Evolutionary conservation across 2,113 vertebrate species (phyloP).

Genomic region (Cygnus buccinator): DNA sequence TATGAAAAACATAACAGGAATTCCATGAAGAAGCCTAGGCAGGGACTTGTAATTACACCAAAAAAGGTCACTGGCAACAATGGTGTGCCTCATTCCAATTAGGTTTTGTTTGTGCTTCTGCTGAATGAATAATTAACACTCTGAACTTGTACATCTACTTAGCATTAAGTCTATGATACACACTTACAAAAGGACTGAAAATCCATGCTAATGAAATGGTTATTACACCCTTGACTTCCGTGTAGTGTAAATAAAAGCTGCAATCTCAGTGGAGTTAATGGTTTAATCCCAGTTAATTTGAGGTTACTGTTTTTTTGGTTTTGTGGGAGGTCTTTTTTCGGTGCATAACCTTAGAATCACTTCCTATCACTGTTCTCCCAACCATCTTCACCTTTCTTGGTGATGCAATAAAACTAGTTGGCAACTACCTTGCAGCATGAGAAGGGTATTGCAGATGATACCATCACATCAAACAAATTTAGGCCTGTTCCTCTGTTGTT

Average conservation of each 20-base stretch:
- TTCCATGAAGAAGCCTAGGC: background rate
- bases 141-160: background rate
- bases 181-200: background rate
- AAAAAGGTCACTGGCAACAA: background rate
- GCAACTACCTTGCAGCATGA: background rate
- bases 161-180: background rate
- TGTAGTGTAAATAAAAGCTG: background rate
- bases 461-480: background rate
- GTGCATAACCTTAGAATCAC: background rate
- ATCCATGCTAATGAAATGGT: background rate
- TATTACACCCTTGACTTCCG: background rate
- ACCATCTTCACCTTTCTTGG: background rate
- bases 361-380: background rate
- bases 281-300: background rate
- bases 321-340: background rate
- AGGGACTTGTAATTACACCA: background rate
- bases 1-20: background rate
- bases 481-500: background rate
- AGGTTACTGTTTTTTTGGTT: background rate
- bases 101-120: background rate
- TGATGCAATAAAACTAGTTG: background rate
- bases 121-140: background rate
- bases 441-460: background rate
- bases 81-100: background rate
- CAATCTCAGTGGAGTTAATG: background rate